Percentiles rank a stretch among this genome's conserved stretches.
These are phyloP conservation scores for Cephus runcator DNA, from an alignment of 2,888 invertebrate species.

Conservation along the genomic window DNA sequence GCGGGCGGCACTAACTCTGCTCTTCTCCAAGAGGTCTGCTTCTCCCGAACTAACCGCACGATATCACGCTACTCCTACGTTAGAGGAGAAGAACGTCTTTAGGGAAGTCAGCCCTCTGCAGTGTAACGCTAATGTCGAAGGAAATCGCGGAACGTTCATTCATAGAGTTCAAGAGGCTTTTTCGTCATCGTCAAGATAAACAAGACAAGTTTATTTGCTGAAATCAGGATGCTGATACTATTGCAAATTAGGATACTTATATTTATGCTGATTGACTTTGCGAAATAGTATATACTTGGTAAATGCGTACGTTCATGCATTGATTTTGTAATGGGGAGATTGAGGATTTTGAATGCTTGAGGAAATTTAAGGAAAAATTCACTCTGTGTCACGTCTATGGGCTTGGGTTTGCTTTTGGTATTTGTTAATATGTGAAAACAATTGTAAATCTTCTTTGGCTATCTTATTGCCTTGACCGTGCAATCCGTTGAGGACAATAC, in stretches of 20 bases:
- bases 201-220: not conserved
- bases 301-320: no score
- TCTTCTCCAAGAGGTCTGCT: slow-evolving; percentile 28
- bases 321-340: no score
- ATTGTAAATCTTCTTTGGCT: no score
- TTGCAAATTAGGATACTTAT: not conserved
- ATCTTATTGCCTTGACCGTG: not conserved
- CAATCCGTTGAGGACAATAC: not conserved
- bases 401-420: no score
- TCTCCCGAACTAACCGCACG: slow-evolving; percentile 6
- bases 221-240: not conserved
- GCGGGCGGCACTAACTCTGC: slow-evolving; percentile 60
- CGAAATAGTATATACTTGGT: no score
- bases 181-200: not conserved
- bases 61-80: slow-evolving; percentile 5
- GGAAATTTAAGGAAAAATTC: no score
- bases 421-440: no score
- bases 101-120: not conserved
- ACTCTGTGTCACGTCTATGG: no score
- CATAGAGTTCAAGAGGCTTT: not conserved
- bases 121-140: not conserved
- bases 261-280: no score
- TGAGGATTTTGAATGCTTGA: no score
- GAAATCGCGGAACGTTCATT: not conserved
- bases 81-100: not conserved